Base-by-base conservation (phyloP, 2,113 vertebrate species). In the Thryonomys swinderianus region DNA sequence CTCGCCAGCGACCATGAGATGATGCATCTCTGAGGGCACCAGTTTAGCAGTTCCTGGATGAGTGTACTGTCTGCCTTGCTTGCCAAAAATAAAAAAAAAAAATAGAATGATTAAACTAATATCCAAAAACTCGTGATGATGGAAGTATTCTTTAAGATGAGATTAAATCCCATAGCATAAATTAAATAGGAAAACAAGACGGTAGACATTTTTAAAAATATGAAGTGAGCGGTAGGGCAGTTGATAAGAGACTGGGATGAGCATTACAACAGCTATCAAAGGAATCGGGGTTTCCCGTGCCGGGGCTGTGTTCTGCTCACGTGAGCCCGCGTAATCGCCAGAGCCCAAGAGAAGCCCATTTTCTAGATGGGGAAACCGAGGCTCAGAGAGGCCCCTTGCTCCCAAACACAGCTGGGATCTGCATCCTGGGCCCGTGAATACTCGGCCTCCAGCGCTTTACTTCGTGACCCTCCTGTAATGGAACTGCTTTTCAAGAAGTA, bases 231-330 rank as follows among this genome's bases (percentile, higher is more conserved):
- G 23, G 17, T 7, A 71, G 11, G 27, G 20, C 11, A 23, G 53
- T 25, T 64, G n/a, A 30, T 32, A 5, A 7, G 45, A 57, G 64
- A 74, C 23, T 80, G 45, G 20, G 55, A 74, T 30, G 64, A 30
- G 14, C 55, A 23, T 34, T 14, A 20, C 57, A 32, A 57, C 55
- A 16, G 30, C 13, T 64, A 18, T 18, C 67, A 79, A 42, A 23
- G n/a, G 45, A 64, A 14, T 9, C 55, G 0, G 5, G 0, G 1
- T 42, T 21, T 21, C 17, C 2, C 12, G 11, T 7, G 7, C 2
- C 11, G 62, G n/a, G 5, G 2, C 42, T 30, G 0, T 11, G 4
- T 40, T 30, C 62, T n/a, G 62, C 20, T 3, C 10, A 3, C 13
- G 7, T 73, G 64, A 30, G 82, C 64, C 30, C 7, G 3, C n/a